Percentiles rank a stretch among this genome's conserved stretches.
Conservation (phyloP, 2,113 vertebrate genomes). For the Danio rerio region DNA sequence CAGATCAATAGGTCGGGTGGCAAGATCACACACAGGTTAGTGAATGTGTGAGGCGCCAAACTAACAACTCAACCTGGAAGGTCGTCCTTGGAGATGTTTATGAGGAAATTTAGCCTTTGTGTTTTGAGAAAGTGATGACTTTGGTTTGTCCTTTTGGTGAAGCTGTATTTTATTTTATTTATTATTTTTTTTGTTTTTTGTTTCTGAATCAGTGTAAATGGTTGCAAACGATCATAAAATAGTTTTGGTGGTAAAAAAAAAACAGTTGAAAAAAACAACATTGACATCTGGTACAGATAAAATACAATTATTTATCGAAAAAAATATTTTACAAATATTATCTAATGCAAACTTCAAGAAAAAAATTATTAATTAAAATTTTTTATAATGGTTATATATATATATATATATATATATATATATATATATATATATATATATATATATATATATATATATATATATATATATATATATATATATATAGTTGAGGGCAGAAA, state of each 20-base stretch:
- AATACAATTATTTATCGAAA: too few species aligned
- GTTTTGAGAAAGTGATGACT: background rate
- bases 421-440: too few species aligned
- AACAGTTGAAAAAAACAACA: background rate
- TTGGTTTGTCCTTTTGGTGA: constrained; percentile 27
- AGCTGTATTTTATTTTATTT: too few species aligned
- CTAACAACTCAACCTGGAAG: constrained; percentile 14
- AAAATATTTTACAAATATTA: too few species aligned
- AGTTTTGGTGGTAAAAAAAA: background rate
- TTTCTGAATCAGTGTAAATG: background rate
- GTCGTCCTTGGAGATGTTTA: constrained; percentile 1
- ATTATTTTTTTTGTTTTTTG: constrained; percentile 5
- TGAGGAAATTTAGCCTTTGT: constrained; percentile 1
- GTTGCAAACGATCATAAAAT: background rate
- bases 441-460: too few species aligned
- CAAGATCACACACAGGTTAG: constrained; percentile 28
- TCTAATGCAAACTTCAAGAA: too few species aligned
- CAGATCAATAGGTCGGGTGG: constrained; percentile 15
- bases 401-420: too few species aligned
- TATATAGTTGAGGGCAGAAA: too few species aligned
- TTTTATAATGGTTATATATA: too few species aligned
- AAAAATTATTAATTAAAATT: too few species aligned
- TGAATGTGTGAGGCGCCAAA: constrained; percentile 35
- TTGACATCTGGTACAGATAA: too few species aligned
- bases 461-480: too few species aligned